Evolutionary conservation across 1,140 invertebrate species (phyloP), one percentile per base, ranked within the genome.

Genomic region (Drosophila lacertosa): DNA sequence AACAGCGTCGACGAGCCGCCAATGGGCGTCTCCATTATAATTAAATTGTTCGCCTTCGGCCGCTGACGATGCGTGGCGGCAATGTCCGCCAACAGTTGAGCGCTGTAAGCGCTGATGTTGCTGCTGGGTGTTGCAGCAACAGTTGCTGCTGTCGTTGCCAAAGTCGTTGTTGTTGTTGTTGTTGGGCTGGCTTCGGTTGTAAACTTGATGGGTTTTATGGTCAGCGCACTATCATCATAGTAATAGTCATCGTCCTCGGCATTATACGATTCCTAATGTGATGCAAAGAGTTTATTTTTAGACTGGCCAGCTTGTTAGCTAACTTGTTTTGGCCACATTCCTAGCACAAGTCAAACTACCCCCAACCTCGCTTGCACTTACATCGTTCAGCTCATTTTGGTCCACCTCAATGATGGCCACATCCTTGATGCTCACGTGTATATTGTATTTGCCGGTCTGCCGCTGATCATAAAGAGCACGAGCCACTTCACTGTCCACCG

Each of bases 361-460:
- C 26, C 26, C 26, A n/a, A n/a, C 26, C 6, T 29, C 26, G n/a
- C 20, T 22, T 22, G 2, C 22, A 91, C 92, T 92, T 68, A 94
- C 92, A 89, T 93, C 92, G 15, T 92, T 92, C 51, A 93, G 78
- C 15, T 93, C 93, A 54, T 93, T 93, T 54, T 93, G 91, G 15
- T 94, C 72, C 32, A 96, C 80, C 26, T 95, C 95, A 65, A 96
- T 92, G 73, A 97, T 93, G 79, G 95, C 93, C 51, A 96, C 91
- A 91, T 96, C 95, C 91, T 96, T 96, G 48, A 96, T 90, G 83
- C 95, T 94, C 42, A 97, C 92, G 79, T 95, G 95, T 39, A 97
- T 94, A 91, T 97, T 96, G 68, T 95, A 92, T 62, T 95, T 94
- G 3, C 96, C 96, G 1, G 93, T 94, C 90, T 97, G 96, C 29